These are phyloP conservation scores for Siniperca scherzeri DNA, from an alignment of 2,797 vertebrate genomes.

Conservation along the genomic window DNA sequence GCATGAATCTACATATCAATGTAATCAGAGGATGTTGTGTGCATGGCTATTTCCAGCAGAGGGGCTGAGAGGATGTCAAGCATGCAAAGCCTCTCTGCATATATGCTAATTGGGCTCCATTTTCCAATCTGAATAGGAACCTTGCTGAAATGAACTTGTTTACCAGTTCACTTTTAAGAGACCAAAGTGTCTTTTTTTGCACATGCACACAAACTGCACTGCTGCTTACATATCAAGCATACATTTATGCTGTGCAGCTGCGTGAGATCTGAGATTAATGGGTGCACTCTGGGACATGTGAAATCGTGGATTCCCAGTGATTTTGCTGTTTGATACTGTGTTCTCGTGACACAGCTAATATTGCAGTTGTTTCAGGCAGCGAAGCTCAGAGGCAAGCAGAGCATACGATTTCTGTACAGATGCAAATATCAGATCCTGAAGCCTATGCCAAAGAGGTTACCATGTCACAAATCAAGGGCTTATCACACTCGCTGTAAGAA, in stretches of 20 bases:
- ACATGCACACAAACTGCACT: constrained; percentile 44
- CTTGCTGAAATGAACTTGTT: constrained; percentile 72
- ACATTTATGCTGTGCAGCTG: constrained; percentile 25
- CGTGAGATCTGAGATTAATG: constrained; percentile 41
- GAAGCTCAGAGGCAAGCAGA: constrained; percentile 22
- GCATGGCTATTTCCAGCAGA: constrained; percentile 83
- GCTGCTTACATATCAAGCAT: constrained; percentile 32
- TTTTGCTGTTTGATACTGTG: constrained; percentile 49
- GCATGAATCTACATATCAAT: constrained; percentile 87
- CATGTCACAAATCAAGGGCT: constrained; percentile 46
- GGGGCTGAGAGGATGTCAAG: constrained; percentile 85
- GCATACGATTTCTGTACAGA: constrained; percentile 19
- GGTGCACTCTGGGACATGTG: constrained; percentile 46
- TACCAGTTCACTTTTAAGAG: constrained; percentile 51
- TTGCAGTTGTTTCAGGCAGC: constrained; percentile 35
- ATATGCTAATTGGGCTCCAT: constrained; percentile 81
- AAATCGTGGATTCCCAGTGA: constrained; percentile 42
- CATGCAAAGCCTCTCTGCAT: constrained; percentile 83
- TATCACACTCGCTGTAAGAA: constrained; percentile 33
- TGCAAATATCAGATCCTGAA: constrained; percentile 40
- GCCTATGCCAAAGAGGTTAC: constrained; percentile 38
- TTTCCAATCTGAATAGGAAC: constrained; percentile 76
- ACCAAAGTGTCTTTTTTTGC: constrained; percentile 31
- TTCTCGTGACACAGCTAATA: constrained; percentile 74
- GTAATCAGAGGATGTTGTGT: constrained; percentile 85